Evolutionary conservation across 2,113 vertebrate species (phyloP).

Genomic region (Zapus hudsonius): DNA sequence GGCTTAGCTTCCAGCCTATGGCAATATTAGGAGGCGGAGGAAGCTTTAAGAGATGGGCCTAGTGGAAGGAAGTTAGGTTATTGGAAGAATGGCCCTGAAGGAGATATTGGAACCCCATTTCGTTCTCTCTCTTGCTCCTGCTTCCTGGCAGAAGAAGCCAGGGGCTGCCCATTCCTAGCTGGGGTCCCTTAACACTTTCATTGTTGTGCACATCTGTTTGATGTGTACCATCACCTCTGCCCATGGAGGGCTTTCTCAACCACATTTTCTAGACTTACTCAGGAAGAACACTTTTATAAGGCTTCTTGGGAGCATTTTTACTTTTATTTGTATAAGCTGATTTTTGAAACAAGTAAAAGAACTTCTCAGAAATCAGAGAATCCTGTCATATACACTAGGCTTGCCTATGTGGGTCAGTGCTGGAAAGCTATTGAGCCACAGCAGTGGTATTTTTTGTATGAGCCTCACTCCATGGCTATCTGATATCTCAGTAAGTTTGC

Average conservation of each 20-base stretch:
- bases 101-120: too few species aligned
- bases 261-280: conserved; percentile 10
- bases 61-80: too few species aligned
- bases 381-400: neutral
- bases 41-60: too few species aligned
- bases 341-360: conserved; percentile 32
- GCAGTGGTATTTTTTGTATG: neutral
- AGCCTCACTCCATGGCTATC: neutral
- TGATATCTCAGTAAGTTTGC: neutral
- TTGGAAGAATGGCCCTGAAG: too few species aligned
- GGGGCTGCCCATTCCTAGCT: neutral
- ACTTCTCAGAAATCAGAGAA: conserved; percentile 29
- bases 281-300: neutral
- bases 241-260: neutral
- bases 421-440: neutral
- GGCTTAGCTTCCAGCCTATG: too few species aligned
- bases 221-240: neutral
- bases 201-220: neutral
- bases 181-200: neutral
- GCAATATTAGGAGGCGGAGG: too few species aligned
- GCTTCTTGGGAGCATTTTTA: conserved; percentile 9
- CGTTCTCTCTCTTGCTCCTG: too few species aligned
- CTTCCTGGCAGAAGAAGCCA: neutral
- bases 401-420: neutral
- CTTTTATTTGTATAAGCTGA: conserved; percentile 2